Conservation (phyloP, 2,888 invertebrate genomes). For the Cheilosia grossa region DNA sequence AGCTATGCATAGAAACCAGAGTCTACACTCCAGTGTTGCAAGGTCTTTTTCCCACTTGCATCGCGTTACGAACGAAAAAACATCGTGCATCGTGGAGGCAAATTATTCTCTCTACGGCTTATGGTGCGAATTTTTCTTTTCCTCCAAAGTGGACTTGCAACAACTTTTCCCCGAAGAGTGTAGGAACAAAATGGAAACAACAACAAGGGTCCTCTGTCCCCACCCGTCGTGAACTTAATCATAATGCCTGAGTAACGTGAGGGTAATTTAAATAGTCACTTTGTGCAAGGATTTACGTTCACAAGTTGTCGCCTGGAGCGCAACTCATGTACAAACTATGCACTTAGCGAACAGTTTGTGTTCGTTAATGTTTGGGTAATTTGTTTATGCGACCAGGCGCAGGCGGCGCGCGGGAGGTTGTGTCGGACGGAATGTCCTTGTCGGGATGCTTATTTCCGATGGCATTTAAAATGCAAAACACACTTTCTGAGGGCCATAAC, state of each 20-base stretch:
- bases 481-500: slow-evolving; percentile 61
- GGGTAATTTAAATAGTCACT: slow-evolving; percentile 75
- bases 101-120: slow-evolving; percentile 68
- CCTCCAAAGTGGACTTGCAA: slow-evolving; percentile 57
- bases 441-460: slow-evolving; percentile 48
- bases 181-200: slow-evolving; percentile 1
- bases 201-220: slow-evolving; percentile 8
- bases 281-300: slow-evolving; percentile 74
- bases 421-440: neutral
- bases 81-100: slow-evolving; percentile 58
- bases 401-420: neutral
- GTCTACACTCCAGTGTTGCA: slow-evolving; percentile 36
- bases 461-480: slow-evolving; percentile 74
- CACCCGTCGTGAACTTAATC: slow-evolving; percentile 67
- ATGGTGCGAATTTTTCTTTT: slow-evolving; percentile 69
- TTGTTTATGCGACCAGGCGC: slow-evolving; percentile 65
- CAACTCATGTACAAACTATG: slow-evolving; percentile 63
- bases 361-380: slow-evolving; percentile 74
- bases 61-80: slow-evolving; percentile 21
- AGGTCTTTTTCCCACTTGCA: slow-evolving; percentile 22
- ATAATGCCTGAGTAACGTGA: slow-evolving; percentile 73
- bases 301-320: slow-evolving; percentile 68
- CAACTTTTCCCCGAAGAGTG: slow-evolving; percentile 49
- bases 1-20: slow-evolving; percentile 30
- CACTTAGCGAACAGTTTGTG: slow-evolving; percentile 73